Conservation (phyloP, 2,797 vertebrate genomes). For the Euthynnus affinis region DNA sequence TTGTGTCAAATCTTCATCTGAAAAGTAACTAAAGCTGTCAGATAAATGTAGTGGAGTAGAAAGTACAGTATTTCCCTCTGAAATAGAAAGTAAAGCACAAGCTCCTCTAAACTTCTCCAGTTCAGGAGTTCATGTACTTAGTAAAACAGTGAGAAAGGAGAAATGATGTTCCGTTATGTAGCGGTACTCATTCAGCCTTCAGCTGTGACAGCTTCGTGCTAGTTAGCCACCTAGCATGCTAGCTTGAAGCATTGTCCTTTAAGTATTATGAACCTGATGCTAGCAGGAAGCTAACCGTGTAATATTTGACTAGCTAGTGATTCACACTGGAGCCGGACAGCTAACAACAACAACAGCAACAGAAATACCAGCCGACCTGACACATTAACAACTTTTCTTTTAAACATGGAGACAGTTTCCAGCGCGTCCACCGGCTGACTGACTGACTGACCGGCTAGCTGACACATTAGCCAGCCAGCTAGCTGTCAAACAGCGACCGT, state of each 20-base stretch:
- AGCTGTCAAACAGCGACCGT: constrained; percentile 72
- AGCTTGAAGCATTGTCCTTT: constrained; percentile 71
- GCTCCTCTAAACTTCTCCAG: too few relatives aligned
- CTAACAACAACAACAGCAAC: neutral
- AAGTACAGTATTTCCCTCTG: too few relatives aligned
- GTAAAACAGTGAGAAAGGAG: too few relatives aligned
- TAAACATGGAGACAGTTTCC: neutral
- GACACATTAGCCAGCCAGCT: constrained; percentile 62
- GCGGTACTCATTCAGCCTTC: neutral
- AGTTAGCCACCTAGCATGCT: constrained; percentile 25
- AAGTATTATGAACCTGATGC: constrained; percentile 45
- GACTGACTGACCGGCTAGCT: constrained; percentile 33
- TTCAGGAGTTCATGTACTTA: too few relatives aligned
- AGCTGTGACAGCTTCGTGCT: constrained; percentile 49
- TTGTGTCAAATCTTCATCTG: too few relatives aligned
- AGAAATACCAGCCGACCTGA: neutral
- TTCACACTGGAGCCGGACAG: neutral
- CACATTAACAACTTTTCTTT: neutral
- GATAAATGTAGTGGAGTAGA: too few relatives aligned
- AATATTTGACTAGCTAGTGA: neutral
- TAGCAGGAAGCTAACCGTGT: constrained; percentile 53
- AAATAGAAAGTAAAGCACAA: neutral
- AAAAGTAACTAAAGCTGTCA: too few relatives aligned
- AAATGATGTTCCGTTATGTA: neutral
- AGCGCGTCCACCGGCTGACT: neutral